These are phyloP conservation scores for Garra rufa DNA, from an alignment of 2,113 vertebrate species.

Conservation along the genomic window DNA sequence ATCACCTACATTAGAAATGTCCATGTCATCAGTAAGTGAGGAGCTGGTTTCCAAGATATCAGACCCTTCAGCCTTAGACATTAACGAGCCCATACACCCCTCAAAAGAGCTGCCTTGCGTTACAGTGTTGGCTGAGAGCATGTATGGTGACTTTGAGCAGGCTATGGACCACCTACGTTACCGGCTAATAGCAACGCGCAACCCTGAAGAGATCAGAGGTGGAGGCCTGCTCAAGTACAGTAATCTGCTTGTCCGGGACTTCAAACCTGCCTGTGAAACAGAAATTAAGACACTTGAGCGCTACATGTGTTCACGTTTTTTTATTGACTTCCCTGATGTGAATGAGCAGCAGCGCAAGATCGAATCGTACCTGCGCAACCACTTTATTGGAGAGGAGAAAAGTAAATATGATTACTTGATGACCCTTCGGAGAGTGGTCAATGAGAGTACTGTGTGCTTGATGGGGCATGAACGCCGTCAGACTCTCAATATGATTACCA, in stretches of 20 bases:
- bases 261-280: constrained; percentile 86
- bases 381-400: constrained; percentile 95
- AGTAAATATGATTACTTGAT: constrained; percentile 97
- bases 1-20: constrained; percentile 28
- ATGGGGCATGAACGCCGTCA: constrained; percentile 91
- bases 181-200: constrained; percentile 90
- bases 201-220: constrained; percentile 94
- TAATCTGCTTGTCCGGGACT: constrained; percentile 91
- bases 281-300: constrained; percentile 94
- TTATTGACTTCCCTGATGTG: constrained; percentile 96
- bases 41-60: constrained; percentile 19
- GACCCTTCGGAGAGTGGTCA: constrained; percentile 89
- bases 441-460: constrained; percentile 93
- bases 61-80: constrained; percentile 43
- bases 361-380: constrained; percentile 93
- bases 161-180: constrained; percentile 91
- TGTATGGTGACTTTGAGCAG: constrained; percentile 93
- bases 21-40: constrained; percentile 15
- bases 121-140: constrained; percentile 89
- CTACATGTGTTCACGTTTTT: constrained; percentile 98
- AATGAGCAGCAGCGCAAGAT: constrained; percentile 93
- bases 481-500: constrained; percentile 94
- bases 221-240: constrained; percentile 96
- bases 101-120: constrained; percentile 67
- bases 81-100: constrained; percentile 40